These are phyloP conservation scores for Herpetotheres cachinnans DNA, from an alignment of 2,113 vertebrate genomes.

Conservation along the genomic window DNA sequence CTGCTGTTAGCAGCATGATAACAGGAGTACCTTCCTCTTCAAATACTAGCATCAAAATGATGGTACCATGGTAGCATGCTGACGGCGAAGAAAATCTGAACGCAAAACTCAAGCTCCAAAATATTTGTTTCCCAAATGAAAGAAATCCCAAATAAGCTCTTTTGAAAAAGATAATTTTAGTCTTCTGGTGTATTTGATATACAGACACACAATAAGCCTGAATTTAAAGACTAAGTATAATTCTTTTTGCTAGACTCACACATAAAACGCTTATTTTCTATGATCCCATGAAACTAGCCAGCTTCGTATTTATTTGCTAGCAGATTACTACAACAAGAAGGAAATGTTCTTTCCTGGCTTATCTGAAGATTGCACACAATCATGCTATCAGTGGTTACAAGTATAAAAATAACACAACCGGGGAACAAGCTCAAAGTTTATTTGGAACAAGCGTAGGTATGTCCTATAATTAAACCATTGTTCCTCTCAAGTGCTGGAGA, in stretches of 20 bases:
- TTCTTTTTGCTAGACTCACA: neutral
- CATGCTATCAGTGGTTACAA: neutral
- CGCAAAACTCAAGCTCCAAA: neutral
- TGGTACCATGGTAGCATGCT: accelerated
- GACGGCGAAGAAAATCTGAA: neutral
- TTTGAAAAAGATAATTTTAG: neutral
- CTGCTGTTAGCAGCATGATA: neutral
- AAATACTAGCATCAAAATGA: neutral
- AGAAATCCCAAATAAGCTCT: neutral
- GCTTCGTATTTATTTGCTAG: neutral
- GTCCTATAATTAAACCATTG: slow-evolving; percentile 40
- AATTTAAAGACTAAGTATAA: neutral
- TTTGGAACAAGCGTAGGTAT: slow-evolving; percentile 40
- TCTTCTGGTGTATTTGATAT: neutral
- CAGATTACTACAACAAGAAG: neutral
- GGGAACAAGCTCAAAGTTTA: slow-evolving; percentile 42
- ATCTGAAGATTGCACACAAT: slow-evolving; percentile 23
- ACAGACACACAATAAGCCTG: neutral
- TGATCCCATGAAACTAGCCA: neutral
- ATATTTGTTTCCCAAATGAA: neutral
- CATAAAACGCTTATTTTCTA: neutral
- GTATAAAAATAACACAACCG: slow-evolving; percentile 25
- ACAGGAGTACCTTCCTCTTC: neutral
- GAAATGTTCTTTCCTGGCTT: slow-evolving; percentile 14
- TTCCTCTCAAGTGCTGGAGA: slow-evolving; percentile 6